Evolutionary conservation across 1,140 invertebrate genomes (phyloP).

Genomic region (Arion vulgaris): DNA sequence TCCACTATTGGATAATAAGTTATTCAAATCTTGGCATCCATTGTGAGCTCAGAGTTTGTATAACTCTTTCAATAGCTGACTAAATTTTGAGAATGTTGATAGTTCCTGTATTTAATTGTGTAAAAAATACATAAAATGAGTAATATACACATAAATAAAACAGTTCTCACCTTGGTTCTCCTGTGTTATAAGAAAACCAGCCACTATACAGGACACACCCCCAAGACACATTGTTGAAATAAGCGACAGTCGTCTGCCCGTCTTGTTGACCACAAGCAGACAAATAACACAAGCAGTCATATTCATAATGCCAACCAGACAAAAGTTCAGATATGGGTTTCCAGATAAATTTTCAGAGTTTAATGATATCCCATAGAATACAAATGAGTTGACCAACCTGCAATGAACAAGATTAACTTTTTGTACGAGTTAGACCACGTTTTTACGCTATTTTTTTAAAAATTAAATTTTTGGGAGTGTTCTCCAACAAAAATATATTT

Average conservation of each 20-base stretch:
- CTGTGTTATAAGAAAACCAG: slow-evolving; percentile 40
- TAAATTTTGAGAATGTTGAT: too few relatives aligned
- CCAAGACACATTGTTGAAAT: slow-evolving; percentile 82
- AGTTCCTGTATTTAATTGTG: too few relatives aligned
- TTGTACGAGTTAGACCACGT: not conserved
- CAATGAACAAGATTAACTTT: too few relatives aligned
- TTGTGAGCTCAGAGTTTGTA: too few relatives aligned
- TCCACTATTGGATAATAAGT: too few relatives aligned
- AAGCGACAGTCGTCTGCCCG: slow-evolving; percentile 76
- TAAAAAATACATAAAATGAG: too few relatives aligned
- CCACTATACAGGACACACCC: slow-evolving; percentile 74
- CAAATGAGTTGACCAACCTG: slow-evolving; percentile 85
- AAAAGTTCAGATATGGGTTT: slow-evolving; percentile 81
- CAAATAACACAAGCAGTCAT: slow-evolving; percentile 81
- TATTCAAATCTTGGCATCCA: too few relatives aligned
- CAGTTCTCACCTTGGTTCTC: slow-evolving; percentile 17
- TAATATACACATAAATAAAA: too few relatives aligned
- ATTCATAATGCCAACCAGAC: slow-evolving; percentile 83
- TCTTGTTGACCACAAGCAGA: slow-evolving; percentile 56
- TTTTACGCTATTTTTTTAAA: not conserved
- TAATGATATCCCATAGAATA: slow-evolving; percentile 88
- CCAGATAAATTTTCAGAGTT: slow-evolving; percentile 84
- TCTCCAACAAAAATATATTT: not conserved
- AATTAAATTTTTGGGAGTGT: not conserved
- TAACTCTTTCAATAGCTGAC: too few relatives aligned